Evolutionary conservation across 2,113 vertebrate species (phyloP).

Genomic region (Garra rufa): DNA sequence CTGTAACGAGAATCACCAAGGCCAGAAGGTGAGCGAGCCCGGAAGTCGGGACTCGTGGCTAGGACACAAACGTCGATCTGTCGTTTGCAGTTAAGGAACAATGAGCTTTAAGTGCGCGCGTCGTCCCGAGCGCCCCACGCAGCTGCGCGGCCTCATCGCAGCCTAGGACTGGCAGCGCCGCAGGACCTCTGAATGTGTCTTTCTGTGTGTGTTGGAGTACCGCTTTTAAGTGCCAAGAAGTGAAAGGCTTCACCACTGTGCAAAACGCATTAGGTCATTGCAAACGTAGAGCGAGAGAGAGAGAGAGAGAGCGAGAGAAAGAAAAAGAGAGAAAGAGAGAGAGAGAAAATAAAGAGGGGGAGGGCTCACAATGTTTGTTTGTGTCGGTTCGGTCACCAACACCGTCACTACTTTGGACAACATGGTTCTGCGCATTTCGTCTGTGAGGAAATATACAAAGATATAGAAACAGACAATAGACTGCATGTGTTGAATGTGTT

Average conservation of each 20-base stretch:
- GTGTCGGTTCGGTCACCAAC: slow-evolving; percentile 39
- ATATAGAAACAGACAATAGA: slow-evolving; percentile 13
- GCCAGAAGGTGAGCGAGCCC: slow-evolving; percentile 70
- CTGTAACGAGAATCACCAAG: slow-evolving; percentile 63
- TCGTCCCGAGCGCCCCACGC: slow-evolving; percentile 50
- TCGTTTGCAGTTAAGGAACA: slow-evolving; percentile 67
- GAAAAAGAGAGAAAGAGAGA: slow-evolving; percentile 36
- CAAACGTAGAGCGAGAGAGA: slow-evolving; percentile 71
- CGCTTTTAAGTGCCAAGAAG: slow-evolving; percentile 83
- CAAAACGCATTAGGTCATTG: slow-evolving; percentile 98
- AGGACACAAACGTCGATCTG: slow-evolving; percentile 60
- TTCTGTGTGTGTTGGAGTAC: slow-evolving; percentile 78
- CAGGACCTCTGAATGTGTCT: slow-evolving; percentile 75
- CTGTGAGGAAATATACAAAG: not conserved
- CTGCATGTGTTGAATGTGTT: slow-evolving; percentile 11
- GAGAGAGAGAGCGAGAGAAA: not conserved
- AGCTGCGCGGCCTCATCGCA: slow-evolving; percentile 73
- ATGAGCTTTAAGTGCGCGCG: slow-evolving; percentile 71
- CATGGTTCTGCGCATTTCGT: not conserved
- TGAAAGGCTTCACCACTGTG: slow-evolving; percentile 92
- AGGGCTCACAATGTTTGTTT: slow-evolving; percentile 64
- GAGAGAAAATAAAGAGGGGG: slow-evolving; percentile 11
- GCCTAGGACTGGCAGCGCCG: slow-evolving; percentile 75
- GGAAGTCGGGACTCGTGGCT: slow-evolving; percentile 56
- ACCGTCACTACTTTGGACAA: slow-evolving; percentile 25